Conservation (phyloP, 2,888 invertebrate species). For the Spatulosminthurus flaviceps region DNA sequence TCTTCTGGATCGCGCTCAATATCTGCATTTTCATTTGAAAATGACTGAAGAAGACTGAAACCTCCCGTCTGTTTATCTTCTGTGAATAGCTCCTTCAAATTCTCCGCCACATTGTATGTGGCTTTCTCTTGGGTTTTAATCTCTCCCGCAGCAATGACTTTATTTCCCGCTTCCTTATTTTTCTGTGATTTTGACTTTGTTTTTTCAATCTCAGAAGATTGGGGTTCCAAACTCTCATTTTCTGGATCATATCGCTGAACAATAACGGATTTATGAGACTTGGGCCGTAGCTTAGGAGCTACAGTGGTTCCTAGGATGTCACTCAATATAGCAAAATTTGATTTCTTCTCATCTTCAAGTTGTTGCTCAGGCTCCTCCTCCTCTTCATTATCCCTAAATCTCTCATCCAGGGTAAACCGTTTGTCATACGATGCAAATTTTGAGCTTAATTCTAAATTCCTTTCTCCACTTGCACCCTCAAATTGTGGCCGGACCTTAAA, state of each 20-base stretch:
- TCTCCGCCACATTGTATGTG: conserved; percentile 57
- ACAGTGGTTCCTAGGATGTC: conserved; percentile 55
- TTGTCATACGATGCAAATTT: conserved; percentile 56
- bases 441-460: conserved; percentile 57
- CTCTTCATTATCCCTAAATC: conserved; percentile 53
- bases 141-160: conserved; percentile 11
- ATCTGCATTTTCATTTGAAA: conserved; percentile 43
- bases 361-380: conserved; percentile 23
- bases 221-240: conserved; percentile 30
- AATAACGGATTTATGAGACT: conserved; percentile 43
- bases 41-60: conserved; percentile 59
- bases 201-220: background rate
- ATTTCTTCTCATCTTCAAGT: conserved; percentile 47
- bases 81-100: conserved; percentile 57
- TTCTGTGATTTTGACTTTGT: background rate
- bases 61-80: conserved; percentile 10
- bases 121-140: conserved; percentile 24
- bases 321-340: conserved; percentile 52
- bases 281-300: background rate
- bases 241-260: conserved; percentile 53
- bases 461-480: conserved; percentile 57
- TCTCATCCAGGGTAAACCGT: conserved; percentile 60
- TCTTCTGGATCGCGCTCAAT: background rate
- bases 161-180: conserved; percentile 20
- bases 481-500: conserved; percentile 58